Percentiles rank a stretch among this genome's conserved stretches.
These are phyloP conservation scores for Cydia amplana DNA, from an alignment of 1,140 invertebrate genomes.

Conservation along the genomic window DNA sequence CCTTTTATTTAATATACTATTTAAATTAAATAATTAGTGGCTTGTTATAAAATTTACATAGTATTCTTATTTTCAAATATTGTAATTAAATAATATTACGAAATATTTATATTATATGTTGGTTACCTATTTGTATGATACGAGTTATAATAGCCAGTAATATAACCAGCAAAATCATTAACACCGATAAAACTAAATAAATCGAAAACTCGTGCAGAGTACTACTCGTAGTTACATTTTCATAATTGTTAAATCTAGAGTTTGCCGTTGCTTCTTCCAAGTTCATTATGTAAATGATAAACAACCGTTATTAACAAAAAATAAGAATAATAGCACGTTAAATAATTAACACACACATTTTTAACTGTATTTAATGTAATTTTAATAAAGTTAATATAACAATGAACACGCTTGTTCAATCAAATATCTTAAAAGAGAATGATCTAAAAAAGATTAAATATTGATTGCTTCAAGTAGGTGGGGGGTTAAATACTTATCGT, in stretches of 20 bases:
- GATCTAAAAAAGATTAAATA: background rate
- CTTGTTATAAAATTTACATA: too few relatives aligned
- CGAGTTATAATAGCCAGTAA: slow-evolving; percentile 1
- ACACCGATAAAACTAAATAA: slow-evolving; percentile 18
- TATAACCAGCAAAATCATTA: background rate
- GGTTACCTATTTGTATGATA: slow-evolving; percentile 4
- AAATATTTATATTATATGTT: background rate
- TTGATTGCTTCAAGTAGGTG: background rate
- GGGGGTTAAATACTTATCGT: slow-evolving; percentile 2
- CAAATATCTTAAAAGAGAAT: background rate
- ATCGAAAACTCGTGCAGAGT: background rate
- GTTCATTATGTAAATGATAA: background rate
- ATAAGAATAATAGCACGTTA: too few relatives aligned
- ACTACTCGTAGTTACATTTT: background rate
- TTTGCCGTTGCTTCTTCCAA: background rate
- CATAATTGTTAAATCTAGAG: background rate
- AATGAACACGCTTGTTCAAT: slow-evolving; percentile 1
- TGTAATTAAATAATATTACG: background rate
- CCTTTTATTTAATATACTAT: too few relatives aligned
- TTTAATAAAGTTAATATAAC: background rate
- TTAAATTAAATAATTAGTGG: too few relatives aligned
- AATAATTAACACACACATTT: too few relatives aligned
- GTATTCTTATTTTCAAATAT: background rate
- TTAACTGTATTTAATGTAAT: background rate
- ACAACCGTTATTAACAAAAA: background rate